Conservation (phyloP, 2,888 invertebrate genomes). For the Phengaris alcon region DNA sequence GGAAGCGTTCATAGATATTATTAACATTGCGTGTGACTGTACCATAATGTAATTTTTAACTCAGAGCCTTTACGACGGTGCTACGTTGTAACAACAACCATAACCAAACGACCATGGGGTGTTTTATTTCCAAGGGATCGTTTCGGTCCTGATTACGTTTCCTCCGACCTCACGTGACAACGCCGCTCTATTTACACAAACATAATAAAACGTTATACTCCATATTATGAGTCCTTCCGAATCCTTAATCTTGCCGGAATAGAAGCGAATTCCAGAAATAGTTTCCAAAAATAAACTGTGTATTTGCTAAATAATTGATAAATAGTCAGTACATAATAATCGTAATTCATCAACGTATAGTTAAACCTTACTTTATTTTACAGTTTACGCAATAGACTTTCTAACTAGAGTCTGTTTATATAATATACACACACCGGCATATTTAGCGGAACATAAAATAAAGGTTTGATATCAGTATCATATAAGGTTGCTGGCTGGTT, state of each 20-base stretch:
- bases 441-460: too few relatives aligned
- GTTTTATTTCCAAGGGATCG: conserved; percentile 16
- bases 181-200: conserved; percentile 16
- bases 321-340: not conserved
- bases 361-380: too few relatives aligned
- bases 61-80: not conserved
- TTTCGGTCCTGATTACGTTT: conserved; percentile 19
- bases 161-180: conserved; percentile 1
- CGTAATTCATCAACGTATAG: too few relatives aligned
- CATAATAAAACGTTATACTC: conserved; percentile 11
- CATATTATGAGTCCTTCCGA: conserved; percentile 17
- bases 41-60: not conserved
- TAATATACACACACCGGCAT: too few relatives aligned
- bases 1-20: not conserved
- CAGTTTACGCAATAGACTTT: too few relatives aligned
- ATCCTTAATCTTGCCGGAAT: not conserved
- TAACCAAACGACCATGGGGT: conserved; percentile 16
- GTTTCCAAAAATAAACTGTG: not conserved
- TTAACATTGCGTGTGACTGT: not conserved
- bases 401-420: too few relatives aligned
- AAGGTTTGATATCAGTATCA: too few relatives aligned
- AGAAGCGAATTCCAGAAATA: not conserved
- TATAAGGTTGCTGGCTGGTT: too few relatives aligned
- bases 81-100: conserved; percentile 15
- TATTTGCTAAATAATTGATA: not conserved